Percentiles rank a stretch among this genome's conserved stretches.
These are phyloP conservation scores for Rhyacichthys aspro DNA, from an alignment of 2,797 vertebrate genomes.

Conservation along the genomic window DNA sequence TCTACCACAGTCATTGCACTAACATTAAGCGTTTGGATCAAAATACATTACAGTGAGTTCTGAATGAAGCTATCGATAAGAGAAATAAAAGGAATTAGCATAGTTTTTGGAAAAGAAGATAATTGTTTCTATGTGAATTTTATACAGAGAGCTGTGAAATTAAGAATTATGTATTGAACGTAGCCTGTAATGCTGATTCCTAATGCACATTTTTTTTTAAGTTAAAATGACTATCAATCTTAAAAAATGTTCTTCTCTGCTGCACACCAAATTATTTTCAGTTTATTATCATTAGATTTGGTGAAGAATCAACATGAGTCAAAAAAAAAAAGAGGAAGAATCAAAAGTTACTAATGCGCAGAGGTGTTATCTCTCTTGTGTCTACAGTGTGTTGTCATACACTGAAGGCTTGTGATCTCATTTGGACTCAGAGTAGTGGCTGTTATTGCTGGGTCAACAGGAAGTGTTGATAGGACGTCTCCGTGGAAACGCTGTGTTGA, in stretches of 20 bases:
- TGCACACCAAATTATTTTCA: slow-evolving; percentile 1
- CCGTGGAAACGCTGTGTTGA: slow-evolving; percentile 55
- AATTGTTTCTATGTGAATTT: slow-evolving; percentile 16
- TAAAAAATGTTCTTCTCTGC: slow-evolving; percentile 7
- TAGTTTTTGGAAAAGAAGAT: slow-evolving; percentile 1
- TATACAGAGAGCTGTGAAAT: neutral
- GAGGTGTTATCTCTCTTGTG: slow-evolving; percentile 13
- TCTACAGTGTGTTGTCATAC: neutral
- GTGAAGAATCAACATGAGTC: neutral
- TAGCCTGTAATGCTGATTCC: neutral
- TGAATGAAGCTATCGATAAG: slow-evolving; percentile 17
- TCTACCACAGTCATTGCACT: slow-evolving; percentile 20
- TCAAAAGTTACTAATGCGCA: neutral
- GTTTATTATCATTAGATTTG: neutral
- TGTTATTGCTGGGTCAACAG: slow-evolving; percentile 48
- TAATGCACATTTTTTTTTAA: slow-evolving; percentile 3
- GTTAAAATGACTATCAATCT: slow-evolving; percentile 4
- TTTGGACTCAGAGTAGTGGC: slow-evolving; percentile 28
- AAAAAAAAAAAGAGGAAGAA: neutral
- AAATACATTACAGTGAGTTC: neutral
- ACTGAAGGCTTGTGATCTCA: slow-evolving; percentile 17
- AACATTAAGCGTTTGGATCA: slow-evolving; percentile 8
- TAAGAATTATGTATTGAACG: neutral
- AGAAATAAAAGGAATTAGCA: neutral
- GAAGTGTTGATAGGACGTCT: slow-evolving; percentile 59